These are phyloP conservation scores for Pangasius mekongensis DNA, from an alignment of 2,797 vertebrate genomes.

Conservation along the genomic window DNA sequence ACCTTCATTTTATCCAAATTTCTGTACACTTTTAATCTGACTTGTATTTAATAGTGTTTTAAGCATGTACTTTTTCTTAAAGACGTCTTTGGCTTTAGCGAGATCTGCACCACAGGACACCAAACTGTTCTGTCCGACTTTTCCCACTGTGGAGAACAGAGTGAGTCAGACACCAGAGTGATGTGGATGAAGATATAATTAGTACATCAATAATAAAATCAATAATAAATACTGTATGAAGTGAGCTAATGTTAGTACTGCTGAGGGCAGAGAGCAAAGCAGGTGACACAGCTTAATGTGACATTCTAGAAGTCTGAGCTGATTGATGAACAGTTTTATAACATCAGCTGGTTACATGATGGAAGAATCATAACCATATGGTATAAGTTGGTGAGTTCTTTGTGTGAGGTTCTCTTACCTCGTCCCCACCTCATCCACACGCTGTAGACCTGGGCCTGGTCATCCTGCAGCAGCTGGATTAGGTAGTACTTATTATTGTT, in stretches of 20 bases:
- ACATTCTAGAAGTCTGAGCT: background rate
- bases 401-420: conserved; percentile 68
- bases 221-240: background rate
- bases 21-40: background rate
- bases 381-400: too few relatives aligned
- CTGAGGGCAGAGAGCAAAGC: background rate
- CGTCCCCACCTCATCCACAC: conserved; percentile 93
- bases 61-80: conserved; percentile 83
- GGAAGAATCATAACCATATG: background rate
- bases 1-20: background rate
- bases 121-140: conserved; percentile 82
- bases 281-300: background rate
- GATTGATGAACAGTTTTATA: background rate
- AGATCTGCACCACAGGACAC: conserved; percentile 78
- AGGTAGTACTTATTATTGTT: conserved; percentile 95
- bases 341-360: background rate
- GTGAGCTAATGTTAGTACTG: background rate
- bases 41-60: conserved; percentile 37
- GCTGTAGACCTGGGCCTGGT: conserved; percentile 76
- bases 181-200: background rate
- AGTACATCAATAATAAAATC: background rate
- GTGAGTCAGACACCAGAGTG: background rate
- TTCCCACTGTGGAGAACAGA: conserved; percentile 78
- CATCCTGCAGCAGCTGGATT: conserved; percentile 87
- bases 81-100: conserved; percentile 83